Evolutionary conservation across 2,113 vertebrate species (phyloP), one percentile per base, ranked within the genome.

Genomic region (Pelusios castaneus): DNA sequence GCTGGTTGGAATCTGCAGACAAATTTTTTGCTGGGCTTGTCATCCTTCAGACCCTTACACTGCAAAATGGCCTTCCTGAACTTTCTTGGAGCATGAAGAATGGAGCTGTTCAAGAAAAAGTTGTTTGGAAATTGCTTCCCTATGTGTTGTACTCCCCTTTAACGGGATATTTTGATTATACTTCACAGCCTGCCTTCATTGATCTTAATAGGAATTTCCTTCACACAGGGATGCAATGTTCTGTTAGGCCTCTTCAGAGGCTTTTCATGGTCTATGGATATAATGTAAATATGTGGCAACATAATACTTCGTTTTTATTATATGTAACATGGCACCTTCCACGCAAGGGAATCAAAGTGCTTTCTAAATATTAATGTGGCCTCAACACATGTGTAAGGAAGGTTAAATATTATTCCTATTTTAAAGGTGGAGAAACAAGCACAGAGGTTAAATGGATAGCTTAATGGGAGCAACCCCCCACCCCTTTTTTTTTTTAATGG

Each of bases 191-290:
- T 70, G 21, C n/a, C 87, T 93, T 90, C 77, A 78, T 16, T 47
- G 45, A 54, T 92, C 87, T 80, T 73, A 83, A n/a, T 19, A 87
- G 75, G 84, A 82, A 70, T 22, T 87, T 19, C 31, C 84, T 81
- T 54, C 82, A 55, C 1, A 87, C 47, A 45, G 31, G 43, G 58
- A 11, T 4, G 38, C 76, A 82, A 11, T 43, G 16, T 80, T 90
- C 47, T 89, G 63, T 19, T 45, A 76, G 38, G 5, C 73, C 73
- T 45, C 5, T 45, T 76, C 17, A 45, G 73, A 45, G 25, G 4
- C 41, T 76, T 76, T 76, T 45, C 73, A 45, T 45, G 45, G 73
- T 45, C 24, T 24, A 4, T 25, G 73, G 41, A 43, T 45, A 43
- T 45, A 76, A 45, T 27, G 73, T 8, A 11, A 76, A 41, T 41